Evolutionary conservation across 2,113 vertebrate species (phyloP), one percentile per base, ranked within the genome.

Genomic region (Chaetops frenatus): DNA sequence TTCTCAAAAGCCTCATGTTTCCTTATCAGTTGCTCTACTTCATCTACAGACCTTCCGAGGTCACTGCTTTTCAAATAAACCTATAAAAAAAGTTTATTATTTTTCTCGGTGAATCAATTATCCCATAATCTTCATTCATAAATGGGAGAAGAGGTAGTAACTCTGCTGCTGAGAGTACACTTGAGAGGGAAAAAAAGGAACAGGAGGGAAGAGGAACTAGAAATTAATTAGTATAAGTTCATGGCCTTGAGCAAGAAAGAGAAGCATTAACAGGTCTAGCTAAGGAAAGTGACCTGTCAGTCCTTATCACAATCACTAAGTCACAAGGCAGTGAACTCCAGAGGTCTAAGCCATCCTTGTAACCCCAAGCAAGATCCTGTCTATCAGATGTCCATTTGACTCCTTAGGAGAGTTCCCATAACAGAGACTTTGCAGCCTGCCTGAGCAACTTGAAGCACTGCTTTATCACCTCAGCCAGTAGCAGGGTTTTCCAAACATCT

Each of bases 1-100:
- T 99, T 99, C 96, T 98, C 98, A 94, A 99, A 99, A 77, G 98
- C 98, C 38, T 98, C 97, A 8, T 99, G 99, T 48, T 98, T 98
- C 94, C 95, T 98, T 85, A 99, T 98, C 90, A 98, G 93, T 86
- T 92, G 97, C 11, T 99, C 99, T 12, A 98, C 97, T 94, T 99
- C 98, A 77, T 98, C 98, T 79, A 98, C 98, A 1, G 98, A 98
- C 62, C 85, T 96, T 74, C 98, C 98, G 2, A 98, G 93, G 88
- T 97, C 97, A 93, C 98, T 96, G 96, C 97, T 98, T 96, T 98
- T 98, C 95, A 99, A 90, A 95, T 98, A 98, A 57, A 98, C 97
- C 99, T 99, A 36, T 72, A 33, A 93, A 84, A 93, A 66, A 53
- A 81, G 36, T 53, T 77, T 8, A 53, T 56, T 83, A 35, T 62